Evolutionary conservation across 2,888 invertebrate genomes (phyloP).

Genomic region (Cephus spinipes): DNA sequence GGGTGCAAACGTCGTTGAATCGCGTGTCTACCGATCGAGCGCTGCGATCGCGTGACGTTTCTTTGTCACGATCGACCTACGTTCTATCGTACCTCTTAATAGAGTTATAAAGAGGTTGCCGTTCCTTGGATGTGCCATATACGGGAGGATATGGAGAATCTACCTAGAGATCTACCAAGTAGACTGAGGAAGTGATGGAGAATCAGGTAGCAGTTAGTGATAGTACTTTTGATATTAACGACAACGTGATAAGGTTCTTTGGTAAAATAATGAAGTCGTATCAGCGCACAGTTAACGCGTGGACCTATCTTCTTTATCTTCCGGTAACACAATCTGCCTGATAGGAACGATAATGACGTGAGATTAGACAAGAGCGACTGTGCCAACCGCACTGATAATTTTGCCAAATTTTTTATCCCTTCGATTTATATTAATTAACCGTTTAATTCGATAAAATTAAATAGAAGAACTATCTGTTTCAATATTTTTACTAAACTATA

Average conservation of each 20-base stretch:
- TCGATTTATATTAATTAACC: background rate
- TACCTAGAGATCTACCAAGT: background rate
- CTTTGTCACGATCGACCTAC: background rate
- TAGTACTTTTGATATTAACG: background rate
- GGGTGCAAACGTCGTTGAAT: background rate
- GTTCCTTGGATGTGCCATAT: background rate
- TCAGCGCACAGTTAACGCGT: background rate
- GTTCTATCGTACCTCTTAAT: background rate
- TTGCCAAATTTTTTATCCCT: background rate
- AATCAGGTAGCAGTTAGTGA: background rate
- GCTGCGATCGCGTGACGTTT: background rate
- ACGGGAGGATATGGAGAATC: background rate
- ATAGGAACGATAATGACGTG: background rate
- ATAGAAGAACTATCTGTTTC: background rate
- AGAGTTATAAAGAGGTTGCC: constrained; percentile 7
- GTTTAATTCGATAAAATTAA: background rate
- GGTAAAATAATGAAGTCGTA: background rate
- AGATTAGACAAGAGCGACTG: background rate
- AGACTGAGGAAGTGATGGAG: background rate
- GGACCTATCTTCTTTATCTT: background rate
- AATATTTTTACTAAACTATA: background rate
- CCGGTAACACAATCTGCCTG: background rate
- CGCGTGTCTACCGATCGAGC: background rate
- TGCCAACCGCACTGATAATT: background rate
- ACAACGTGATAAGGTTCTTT: background rate